Conservation (phyloP, 2,888 invertebrate species). For the Athalia rosae region DNA sequence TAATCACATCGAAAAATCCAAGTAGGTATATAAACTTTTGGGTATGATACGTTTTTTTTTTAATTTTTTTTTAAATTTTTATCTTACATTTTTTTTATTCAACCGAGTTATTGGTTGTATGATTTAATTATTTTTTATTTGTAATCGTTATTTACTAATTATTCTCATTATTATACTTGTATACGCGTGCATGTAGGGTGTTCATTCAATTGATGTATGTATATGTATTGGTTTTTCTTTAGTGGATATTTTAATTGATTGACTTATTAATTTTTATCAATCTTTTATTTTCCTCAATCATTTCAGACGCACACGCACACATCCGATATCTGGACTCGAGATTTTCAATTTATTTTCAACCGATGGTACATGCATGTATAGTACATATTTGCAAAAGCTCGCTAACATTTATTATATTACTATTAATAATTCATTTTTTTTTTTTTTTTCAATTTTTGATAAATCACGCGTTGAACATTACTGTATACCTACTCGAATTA, state of each 20-base stretch:
- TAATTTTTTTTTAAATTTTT: too few species aligned
- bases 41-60: neutral
- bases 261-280: neutral
- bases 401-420: neutral
- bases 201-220: too few species aligned
- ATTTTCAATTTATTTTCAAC: neutral
- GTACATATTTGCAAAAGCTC: neutral
- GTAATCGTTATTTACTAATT: neutral
- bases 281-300: neutral
- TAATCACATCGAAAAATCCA: too few species aligned
- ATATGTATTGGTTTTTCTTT: too few species aligned
- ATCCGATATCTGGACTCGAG: too few species aligned
- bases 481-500: neutral
- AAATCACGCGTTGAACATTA: neutral
- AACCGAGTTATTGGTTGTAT: too few species aligned
- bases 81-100: too few species aligned
- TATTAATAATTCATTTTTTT: conserved; percentile 5
- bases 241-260: too few species aligned
- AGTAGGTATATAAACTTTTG: too few species aligned
- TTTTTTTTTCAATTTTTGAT: neutral
- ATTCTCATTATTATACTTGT: conserved; percentile 3
- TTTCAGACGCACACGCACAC: too few species aligned
- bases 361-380: neutral
- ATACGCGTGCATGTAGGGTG: neutral
- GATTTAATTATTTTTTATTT: too few species aligned